Evolutionary conservation across 2,888 invertebrate genomes (phyloP), one percentile per base, ranked within the genome.

Genomic region (Lasioglossum figueresi): DNA sequence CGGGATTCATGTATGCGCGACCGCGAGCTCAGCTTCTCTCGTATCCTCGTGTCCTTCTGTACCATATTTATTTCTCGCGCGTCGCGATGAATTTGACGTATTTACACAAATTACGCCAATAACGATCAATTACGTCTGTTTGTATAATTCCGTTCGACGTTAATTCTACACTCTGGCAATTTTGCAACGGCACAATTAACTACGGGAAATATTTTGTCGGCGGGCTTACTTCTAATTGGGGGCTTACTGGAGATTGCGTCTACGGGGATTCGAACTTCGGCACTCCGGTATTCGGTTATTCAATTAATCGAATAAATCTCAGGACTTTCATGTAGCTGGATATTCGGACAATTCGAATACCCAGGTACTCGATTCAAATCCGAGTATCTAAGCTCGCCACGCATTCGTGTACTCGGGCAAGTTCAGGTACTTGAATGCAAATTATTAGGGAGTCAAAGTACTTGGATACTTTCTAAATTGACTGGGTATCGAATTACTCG

Each of bases 1-100:
- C 77, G 23, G 0, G 12, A 73, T 82, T 77, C 82, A 40, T 77
- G 68, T 68, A 77, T 68, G 82, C 82, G 45, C 5, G 4, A 16
- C 52, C 31, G 31, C 43, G 68, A 40, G 66, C n/a, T 43, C 31
- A 52, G 14, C 31, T 59, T 27, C 68, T 19, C 63, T 31, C 31
- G 63, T n/a, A 31, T 63, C 63, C 63, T 0, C 6, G 31, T 10
- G 14, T 63, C 31, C 63, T 31, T 6, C 31, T 31, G 43, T 14
- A 52, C 27, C 5, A 52, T 76, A 80, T 63, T 80, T 76, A 72
- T 80, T 72, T 43, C 68, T 23, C 40, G 59, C 73, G 4, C 14
- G 0, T 19, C 40, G 34, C 27, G 63, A 27, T 19, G 63, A 56
- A 31, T 72, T 48, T n/a, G 48, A 48, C 40, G 16, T 19, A 10